Percentiles rank a stretch among this genome's conserved stretches.
Conservation (phyloP, 2,888 invertebrate genomes). For the Erebia ligea region DNA sequence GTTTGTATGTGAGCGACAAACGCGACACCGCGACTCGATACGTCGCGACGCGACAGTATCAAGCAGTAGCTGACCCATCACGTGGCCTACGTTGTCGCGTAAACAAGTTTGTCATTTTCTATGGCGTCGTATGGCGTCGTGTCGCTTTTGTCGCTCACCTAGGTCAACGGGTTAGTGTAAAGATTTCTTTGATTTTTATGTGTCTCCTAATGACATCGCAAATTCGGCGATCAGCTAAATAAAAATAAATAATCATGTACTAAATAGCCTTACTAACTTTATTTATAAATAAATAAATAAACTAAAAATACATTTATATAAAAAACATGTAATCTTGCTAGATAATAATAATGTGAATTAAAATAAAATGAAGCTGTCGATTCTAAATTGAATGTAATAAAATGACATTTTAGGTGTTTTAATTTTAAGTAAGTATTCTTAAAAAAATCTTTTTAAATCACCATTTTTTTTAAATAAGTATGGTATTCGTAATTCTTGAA, state of each 20-base stretch:
- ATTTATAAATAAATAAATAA: slow-evolving; percentile 65
- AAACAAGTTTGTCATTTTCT: too few species aligned
- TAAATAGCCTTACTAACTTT: slow-evolving; percentile 81
- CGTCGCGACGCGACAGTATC: too few species aligned
- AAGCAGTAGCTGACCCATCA: too few species aligned
- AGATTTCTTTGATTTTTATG: slow-evolving; percentile 15
- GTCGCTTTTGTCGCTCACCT: too few species aligned
- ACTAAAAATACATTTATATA: slow-evolving; percentile 58
- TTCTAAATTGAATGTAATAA: slow-evolving; percentile 81
- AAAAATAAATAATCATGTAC: slow-evolving; percentile 56
- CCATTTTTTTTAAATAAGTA: slow-evolving; percentile 1
- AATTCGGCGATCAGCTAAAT: slow-evolving; percentile 49
- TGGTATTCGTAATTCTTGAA: background rate
- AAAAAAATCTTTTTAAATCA: slow-evolving; percentile 18
- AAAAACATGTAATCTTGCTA: slow-evolving; percentile 71
- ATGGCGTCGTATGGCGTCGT: too few species aligned
- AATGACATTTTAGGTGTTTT: slow-evolving; percentile 75
- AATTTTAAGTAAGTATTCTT: slow-evolving; percentile 50
- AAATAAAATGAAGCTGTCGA: slow-evolving; percentile 73
- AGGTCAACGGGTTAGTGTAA: background rate
- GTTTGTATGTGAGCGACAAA: too few species aligned
- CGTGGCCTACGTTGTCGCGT: too few species aligned
- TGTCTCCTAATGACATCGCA: slow-evolving; percentile 58
- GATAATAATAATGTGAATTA: slow-evolving; percentile 73
- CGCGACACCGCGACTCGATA: too few species aligned